Evolutionary conservation across 1,140 invertebrate species (phyloP).

Genomic region (Medauroidea extradentata): DNA sequence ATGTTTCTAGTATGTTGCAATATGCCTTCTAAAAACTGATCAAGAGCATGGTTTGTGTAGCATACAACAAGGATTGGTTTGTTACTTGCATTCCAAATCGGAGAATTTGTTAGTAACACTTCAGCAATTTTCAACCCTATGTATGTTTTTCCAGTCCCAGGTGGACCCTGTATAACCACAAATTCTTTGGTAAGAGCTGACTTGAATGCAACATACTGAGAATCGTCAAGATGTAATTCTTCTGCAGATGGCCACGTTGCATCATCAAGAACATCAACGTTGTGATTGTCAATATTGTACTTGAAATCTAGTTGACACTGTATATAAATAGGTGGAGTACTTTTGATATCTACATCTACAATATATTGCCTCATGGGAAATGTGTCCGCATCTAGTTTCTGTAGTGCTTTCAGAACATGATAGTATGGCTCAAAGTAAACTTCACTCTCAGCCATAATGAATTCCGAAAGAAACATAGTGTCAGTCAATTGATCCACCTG

Average conservation of each 20-base stretch:
- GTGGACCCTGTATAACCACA: slow-evolving; percentile 54
- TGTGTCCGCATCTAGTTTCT: slow-evolving; percentile 46
- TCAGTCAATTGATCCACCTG: slow-evolving; percentile 36
- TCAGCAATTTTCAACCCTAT: slow-evolving; percentile 63
- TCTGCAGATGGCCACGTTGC: slow-evolving; percentile 41
- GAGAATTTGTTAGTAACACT: slow-evolving; percentile 51
- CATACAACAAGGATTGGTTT: slow-evolving; percentile 73
- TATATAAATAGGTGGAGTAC: slow-evolving; percentile 22
- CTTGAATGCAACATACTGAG: slow-evolving; percentile 54
- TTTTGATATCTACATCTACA: slow-evolving; percentile 40
- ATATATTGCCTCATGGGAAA: slow-evolving; percentile 63
- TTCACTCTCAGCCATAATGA: slow-evolving; percentile 60
- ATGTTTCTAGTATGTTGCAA: slow-evolving; percentile 51
- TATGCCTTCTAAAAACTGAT: slow-evolving; percentile 81
- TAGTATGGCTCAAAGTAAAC: slow-evolving; percentile 67
- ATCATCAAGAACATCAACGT: slow-evolving; percentile 28
- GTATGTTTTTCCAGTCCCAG: slow-evolving; percentile 77
- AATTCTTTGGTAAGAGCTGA: slow-evolving; percentile 58
- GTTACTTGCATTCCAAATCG: slow-evolving; percentile 19
- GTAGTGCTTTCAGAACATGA: slow-evolving; percentile 55
- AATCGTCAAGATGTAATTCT: slow-evolving; percentile 49
- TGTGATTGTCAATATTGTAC: slow-evolving; percentile 14
- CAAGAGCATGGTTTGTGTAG: slow-evolving; percentile 83
- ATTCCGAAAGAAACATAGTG: slow-evolving; percentile 40
- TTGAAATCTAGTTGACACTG: slow-evolving; percentile 13